Base-by-base conservation (phyloP, 2,113 vertebrate genomes). In the Camelus bactrianus region DNA sequence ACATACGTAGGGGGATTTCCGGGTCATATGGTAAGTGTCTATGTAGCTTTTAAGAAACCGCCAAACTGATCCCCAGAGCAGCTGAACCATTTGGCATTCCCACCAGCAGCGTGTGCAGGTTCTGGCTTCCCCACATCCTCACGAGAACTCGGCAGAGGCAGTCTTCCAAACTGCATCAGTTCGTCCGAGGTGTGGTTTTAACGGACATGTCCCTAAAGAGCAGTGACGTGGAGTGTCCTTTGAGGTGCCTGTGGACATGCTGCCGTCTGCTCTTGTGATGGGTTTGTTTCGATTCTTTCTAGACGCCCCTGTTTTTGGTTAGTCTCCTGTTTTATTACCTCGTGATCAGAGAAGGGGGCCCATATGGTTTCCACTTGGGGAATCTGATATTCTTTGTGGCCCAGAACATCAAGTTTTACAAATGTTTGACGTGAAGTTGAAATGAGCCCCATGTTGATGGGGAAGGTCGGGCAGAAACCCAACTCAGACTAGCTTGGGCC, bases 401-500 rank as follows among this genome's bases (percentile, higher is more conserved):
- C 81, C 67, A 38, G 70, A 69, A 38, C 60, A 10, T 50, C 50
- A 8, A 65, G 26, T n/a, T 50, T 30, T 46, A 42, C 54, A 46
- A 52, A 42, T 2, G 8, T 42, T 54, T 52, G 46, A 19, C 0
- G 3, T 15, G n/a, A 62, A 79, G 72, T 11, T 79, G 88, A 38
- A 56, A 60, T 16, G 70, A 52, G 46, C 65, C 35, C 56, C 32
- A 0, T 17, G 65, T 48, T 7, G 89, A 46, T 3, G 13, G 24
- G 52, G 38, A 42, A 56, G 15, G 48, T 42, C 38, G 19, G 19
- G 64, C 65, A 56, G 82, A 73, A 72, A 22, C 28, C 24, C 54
- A 42, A 0, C 28, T 62, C n/a, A 3, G 8, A n/a, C 20, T 0
- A 22, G 54, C 28, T 1, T 1, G 1, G 32, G 52, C 38, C 3